Evolutionary conservation across 2,113 vertebrate genomes (phyloP).

Genomic region (Ceuthmochares aereus): DNA sequence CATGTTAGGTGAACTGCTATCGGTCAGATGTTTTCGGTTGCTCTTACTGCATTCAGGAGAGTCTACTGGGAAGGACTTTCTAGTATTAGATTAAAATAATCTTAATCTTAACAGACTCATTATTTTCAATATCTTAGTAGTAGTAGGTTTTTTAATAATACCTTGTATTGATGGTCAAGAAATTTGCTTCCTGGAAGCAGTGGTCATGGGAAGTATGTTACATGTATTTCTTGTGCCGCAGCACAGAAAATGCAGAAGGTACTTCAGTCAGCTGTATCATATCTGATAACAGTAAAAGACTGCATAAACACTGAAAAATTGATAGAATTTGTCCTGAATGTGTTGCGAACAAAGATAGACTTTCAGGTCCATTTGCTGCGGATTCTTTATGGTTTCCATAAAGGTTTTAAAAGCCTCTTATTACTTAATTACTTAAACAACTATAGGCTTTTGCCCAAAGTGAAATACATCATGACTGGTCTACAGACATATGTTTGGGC

Average conservation of each 20-base stretch:
- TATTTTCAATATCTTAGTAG: background rate
- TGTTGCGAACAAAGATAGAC: background rate
- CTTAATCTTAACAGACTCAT: background rate
- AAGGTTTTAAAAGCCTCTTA: background rate
- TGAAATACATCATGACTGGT: background rate
- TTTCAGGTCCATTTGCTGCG: background rate
- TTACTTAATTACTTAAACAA: constrained; percentile 23
- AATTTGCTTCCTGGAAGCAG: background rate
- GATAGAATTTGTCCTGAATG: background rate
- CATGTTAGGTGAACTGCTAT: background rate
- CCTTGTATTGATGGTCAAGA: background rate
- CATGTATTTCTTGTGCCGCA: background rate
- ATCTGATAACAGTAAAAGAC: background rate
- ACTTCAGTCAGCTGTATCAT: background rate
- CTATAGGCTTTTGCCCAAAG: background rate
- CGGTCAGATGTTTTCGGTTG: background rate
- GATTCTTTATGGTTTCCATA: background rate
- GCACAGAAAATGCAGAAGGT: background rate
- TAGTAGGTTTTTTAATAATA: background rate
- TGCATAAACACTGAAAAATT: background rate
- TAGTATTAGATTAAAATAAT: background rate
- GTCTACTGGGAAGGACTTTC: background rate
- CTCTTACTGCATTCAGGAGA: background rate
- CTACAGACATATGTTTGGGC: background rate
- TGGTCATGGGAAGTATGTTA: background rate